Conservation (phyloP, 2,113 vertebrate species). For the Genyomyrus donnyi region DNA sequence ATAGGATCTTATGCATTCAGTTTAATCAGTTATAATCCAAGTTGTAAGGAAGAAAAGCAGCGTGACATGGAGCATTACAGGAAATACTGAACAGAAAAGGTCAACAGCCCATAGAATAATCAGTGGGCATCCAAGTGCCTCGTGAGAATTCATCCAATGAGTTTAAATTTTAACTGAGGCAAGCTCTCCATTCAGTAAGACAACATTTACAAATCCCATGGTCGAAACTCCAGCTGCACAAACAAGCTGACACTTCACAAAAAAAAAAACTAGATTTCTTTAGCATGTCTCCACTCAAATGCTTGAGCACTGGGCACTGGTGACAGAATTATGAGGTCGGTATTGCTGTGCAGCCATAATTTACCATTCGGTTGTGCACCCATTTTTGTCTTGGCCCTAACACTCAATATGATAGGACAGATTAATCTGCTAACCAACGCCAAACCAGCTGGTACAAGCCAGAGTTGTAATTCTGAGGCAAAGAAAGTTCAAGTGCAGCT, state of each 20-base stretch:
- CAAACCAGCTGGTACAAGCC: slow-evolving; percentile 29
- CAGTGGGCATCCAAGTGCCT: not conserved
- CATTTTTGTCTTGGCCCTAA: slow-evolving; percentile 16
- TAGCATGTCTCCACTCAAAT: not conserved
- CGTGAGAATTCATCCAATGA: not conserved
- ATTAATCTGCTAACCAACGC: slow-evolving; percentile 29
- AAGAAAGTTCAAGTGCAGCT: slow-evolving; percentile 8
- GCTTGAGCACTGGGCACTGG: not conserved
- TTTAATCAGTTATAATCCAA: not conserved
- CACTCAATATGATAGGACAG: slow-evolving; percentile 9
- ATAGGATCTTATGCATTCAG: not conserved
- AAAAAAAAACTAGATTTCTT: not conserved
- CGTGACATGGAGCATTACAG: not conserved
- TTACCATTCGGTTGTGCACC: not conserved
- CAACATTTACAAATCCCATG: not conserved
- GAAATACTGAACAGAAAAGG: not conserved
- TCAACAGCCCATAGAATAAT: not conserved
- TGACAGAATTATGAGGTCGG: not conserved
- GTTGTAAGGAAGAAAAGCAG: not conserved
- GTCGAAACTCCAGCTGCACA: not conserved
- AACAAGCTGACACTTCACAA: not conserved
- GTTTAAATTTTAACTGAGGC: not conserved
- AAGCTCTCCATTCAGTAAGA: not conserved
- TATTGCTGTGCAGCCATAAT: not conserved
- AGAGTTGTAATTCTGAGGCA: slow-evolving; percentile 31